These are phyloP conservation scores for Frieseomelitta varia DNA, from an alignment of 1,140 invertebrate species.

Conservation along the genomic window DNA sequence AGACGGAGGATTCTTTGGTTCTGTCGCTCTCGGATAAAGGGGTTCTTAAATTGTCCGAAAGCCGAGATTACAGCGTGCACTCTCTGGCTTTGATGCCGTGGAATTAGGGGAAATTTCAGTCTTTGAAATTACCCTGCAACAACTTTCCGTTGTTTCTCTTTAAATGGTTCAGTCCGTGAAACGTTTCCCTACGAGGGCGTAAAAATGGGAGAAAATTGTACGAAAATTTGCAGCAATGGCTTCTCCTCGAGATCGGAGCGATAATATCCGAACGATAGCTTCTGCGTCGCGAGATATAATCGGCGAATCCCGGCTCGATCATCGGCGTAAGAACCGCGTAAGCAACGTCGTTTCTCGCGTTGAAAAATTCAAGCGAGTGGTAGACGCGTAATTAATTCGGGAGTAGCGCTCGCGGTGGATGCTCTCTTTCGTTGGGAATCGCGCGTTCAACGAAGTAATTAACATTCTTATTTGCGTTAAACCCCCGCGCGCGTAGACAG, in stretches of 20 bases:
- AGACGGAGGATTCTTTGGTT: background rate
- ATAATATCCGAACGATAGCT: no score
- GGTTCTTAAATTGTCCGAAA: background rate
- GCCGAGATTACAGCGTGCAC: background rate
- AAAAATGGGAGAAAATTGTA: background rate
- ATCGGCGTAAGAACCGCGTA: rapidly evolving
- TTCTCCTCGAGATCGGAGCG: no score
- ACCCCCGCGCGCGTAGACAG: background rate
- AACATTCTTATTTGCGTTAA: conserved; percentile 17
- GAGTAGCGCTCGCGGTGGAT: background rate
- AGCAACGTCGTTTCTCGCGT: background rate
- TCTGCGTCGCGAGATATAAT: no score
- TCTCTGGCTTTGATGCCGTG: background rate
- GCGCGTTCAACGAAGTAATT: conserved; percentile 13
- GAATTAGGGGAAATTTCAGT: background rate
- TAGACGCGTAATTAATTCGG: background rate
- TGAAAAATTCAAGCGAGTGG: background rate
- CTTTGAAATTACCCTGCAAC: background rate
- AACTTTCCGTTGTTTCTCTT: background rate
- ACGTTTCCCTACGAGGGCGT: background rate
- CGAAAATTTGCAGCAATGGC: background rate
- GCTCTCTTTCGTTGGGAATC: background rate
- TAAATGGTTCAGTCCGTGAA: background rate
- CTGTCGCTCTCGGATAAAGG: no score
- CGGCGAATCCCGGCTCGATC: no score